Evolutionary conservation across 2,797 vertebrate genomes (phyloP).

Genomic region (Hippoglossus hippoglossus): DNA sequence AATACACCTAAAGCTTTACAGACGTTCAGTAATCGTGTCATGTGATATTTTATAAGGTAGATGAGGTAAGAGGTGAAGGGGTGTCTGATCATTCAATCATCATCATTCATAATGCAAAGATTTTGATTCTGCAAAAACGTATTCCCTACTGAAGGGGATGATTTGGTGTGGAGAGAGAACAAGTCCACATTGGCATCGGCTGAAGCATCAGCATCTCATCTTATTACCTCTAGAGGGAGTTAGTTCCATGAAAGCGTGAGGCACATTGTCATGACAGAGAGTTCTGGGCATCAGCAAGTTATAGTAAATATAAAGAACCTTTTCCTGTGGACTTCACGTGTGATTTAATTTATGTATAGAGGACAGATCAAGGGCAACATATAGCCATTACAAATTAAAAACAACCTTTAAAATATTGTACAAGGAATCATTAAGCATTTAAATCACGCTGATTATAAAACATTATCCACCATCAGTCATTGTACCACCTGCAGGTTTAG

Average conservation of each 20-base stretch:
- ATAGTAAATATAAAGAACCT: slow-evolving; percentile 38
- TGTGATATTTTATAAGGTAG: neutral
- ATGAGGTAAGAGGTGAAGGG: neutral
- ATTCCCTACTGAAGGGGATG: neutral
- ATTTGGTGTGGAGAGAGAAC: neutral
- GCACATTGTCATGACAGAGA: slow-evolving; percentile 21
- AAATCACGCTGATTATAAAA: too few relatives aligned
- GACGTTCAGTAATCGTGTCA: neutral
- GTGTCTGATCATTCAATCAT: neutral
- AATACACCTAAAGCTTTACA: neutral
- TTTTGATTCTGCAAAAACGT: neutral
- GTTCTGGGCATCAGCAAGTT: slow-evolving; percentile 13
- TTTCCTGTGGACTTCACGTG: slow-evolving; percentile 20
- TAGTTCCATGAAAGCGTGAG: slow-evolving; percentile 72
- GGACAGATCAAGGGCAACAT: neutral
- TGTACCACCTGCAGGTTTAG: neutral
- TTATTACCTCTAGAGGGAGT: slow-evolving; percentile 78
- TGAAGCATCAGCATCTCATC: slow-evolving; percentile 43
- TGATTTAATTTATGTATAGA: slow-evolving; percentile 16
- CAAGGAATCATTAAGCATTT: neutral
- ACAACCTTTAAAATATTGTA: neutral
- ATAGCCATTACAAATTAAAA: neutral
- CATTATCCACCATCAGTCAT: too few relatives aligned
- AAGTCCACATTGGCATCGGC: neutral
- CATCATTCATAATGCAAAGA: neutral